Base-by-base conservation (phyloP, 1,140 invertebrate species). In the Solenopsis invicta region DNA sequence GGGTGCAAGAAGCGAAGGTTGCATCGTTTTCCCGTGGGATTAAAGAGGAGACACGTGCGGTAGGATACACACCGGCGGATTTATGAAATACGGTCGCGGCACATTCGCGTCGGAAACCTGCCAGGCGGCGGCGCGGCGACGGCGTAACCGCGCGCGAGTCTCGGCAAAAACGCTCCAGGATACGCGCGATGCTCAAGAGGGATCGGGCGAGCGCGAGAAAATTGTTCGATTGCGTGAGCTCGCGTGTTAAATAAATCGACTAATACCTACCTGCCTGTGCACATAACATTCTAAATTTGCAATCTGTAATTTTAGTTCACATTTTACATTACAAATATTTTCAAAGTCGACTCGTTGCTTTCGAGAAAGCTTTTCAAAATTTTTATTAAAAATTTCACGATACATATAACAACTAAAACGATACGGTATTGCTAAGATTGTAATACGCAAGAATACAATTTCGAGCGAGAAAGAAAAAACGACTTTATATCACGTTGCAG, bases 51-150 rank as follows among this genome's bases (percentile, higher is more conserved):
- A 52, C 34, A 75, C 24, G 48, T n/a, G 24, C 52, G 56, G 13
- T 41, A 34, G 67, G 66, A 50, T 69, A 82, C 71, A 59, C 37
- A 59, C 24, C 37, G 54, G 69, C 80, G 69, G 80, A 84, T 84
- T 84, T 75, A 50, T 75, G 69, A 84, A 84, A 84, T 75, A 61
- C 54, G 41, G 12, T 61, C 24, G 69, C 69, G 24, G 21, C 41
- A 52, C 67, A 45, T 82, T 21, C 66, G 59, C 13, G 50, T 61
- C 54, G 69, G n/a, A 62, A 24, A 84, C 21, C 45, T 61, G 54
- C n/a, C 29, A 16, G n/a, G 5, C 48, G 48, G 12, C 21, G 29
- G 29, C 29, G 29, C 29, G 29, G 29, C n/a, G n/a, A 29, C 29
- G 29, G 29, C 5, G 64, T 54, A 81, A 48, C 52, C 72, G 48